These are phyloP conservation scores for Isurus oxyrinchus DNA, from an alignment of 2,113 vertebrate genomes.

Conservation along the genomic window DNA sequence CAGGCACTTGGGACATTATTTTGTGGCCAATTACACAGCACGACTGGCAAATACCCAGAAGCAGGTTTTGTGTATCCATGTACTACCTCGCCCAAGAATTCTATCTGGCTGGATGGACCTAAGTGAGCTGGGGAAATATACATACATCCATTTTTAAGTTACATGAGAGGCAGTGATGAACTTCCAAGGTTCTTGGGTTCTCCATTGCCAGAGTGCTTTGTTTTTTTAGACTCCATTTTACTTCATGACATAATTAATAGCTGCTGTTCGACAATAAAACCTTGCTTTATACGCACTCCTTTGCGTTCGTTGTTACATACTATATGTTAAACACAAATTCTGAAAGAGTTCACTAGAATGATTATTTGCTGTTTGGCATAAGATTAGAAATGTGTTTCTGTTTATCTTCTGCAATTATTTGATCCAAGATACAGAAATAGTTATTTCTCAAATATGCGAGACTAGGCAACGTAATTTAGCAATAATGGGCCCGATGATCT, in stretches of 20 bases:
- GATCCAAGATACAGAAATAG: background rate
- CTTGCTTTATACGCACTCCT: background rate
- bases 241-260: background rate
- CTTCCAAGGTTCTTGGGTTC: background rate
- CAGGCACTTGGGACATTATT: background rate
- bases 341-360: background rate
- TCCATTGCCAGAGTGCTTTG: background rate
- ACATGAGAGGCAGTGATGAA: background rate
- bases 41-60: background rate
- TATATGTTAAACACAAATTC: background rate
- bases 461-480: background rate
- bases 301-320: background rate
- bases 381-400: background rate
- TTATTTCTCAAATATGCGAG: background rate
- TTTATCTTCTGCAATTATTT: background rate
- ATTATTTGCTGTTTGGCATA: background rate
- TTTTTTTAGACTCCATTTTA: background rate
- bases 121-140: background rate
- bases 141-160: background rate
- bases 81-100: background rate
- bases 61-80: background rate
- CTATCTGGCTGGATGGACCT: background rate
- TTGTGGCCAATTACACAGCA: background rate
- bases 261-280: background rate
- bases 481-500: background rate